phyloP scores from a whole-genome alignment of 2,797 vertebrate genomes.

The Myripristis jacobus region DNA sequence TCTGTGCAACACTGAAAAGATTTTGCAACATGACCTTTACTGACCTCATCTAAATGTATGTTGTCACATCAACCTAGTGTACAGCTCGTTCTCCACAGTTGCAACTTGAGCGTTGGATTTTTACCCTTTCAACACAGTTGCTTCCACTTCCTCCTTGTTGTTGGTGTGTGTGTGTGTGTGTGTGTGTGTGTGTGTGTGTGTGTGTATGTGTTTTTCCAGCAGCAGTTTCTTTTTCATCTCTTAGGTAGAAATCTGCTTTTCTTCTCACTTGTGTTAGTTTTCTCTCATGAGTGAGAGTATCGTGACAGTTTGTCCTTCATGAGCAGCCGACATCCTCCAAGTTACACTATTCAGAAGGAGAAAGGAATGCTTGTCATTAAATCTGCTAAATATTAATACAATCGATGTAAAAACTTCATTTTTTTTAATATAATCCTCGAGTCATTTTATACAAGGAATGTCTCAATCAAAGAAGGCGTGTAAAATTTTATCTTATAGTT shows the following conservation, averaged over 20 bases:
- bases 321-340: background rate
- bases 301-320: background rate
- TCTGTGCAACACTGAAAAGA: constrained; percentile 7
- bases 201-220: constrained; percentile 1
- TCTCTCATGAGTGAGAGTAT: background rate
- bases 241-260: background rate
- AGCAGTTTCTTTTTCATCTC: constrained; percentile 18
- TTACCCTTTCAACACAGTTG: background rate
- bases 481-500: too few relatives aligned
- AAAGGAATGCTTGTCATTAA: too few relatives aligned
- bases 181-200: background rate
- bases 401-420: background rate
- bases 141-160: constrained; percentile 52
- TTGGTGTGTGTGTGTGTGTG: background rate
- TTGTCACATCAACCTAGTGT: background rate
- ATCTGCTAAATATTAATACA: background rate
- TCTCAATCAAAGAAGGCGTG: too few relatives aligned
- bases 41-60: background rate
- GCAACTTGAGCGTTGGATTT: background rate
- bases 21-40: background rate
- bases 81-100: background rate
- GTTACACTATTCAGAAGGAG: background rate
- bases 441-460: too few relatives aligned
- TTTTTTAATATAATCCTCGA: too few relatives aligned
- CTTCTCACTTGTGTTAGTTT: background rate